These are phyloP conservation scores for Vicugna pacos DNA, from an alignment of 2,113 vertebrate species.

Conservation along the genomic window DNA sequence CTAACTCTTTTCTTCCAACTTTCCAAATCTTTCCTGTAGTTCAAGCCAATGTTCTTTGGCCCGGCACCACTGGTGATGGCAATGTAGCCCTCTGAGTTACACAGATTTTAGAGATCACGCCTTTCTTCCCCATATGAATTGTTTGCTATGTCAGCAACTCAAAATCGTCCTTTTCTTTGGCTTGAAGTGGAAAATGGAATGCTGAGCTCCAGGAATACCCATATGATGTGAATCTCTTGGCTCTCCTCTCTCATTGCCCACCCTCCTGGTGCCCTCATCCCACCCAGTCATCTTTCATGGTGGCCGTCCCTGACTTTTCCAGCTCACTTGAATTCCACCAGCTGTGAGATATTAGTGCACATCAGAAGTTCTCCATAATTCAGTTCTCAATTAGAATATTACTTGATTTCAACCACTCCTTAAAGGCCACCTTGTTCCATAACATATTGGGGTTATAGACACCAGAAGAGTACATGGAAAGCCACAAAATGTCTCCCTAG, in stretches of 20 bases:
- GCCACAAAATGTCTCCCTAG: neutral
- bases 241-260: neutral
- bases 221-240: fast-evolving
- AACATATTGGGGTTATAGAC: neutral
- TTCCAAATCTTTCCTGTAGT: neutral
- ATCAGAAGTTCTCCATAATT: neutral
- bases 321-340: neutral
- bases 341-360: neutral
- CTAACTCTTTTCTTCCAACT: neutral
- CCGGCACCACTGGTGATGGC: fast-evolving
- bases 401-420: neutral
- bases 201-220: neutral
- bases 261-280: neutral
- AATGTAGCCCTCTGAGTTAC: neutral
- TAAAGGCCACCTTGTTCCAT: neutral
- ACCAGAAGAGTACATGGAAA: neutral
- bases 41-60: neutral
- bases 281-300: neutral
- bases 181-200: neutral
- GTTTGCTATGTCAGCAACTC: neutral
- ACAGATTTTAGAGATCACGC: neutral
- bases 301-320: neutral
- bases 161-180: neutral
- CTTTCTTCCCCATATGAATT: neutral
- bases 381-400: neutral